phyloP scores from a whole-genome alignment of 30 jellyfish, hydroid and myxozoan species.

The Chrysaora quinquecirrha region DNA sequence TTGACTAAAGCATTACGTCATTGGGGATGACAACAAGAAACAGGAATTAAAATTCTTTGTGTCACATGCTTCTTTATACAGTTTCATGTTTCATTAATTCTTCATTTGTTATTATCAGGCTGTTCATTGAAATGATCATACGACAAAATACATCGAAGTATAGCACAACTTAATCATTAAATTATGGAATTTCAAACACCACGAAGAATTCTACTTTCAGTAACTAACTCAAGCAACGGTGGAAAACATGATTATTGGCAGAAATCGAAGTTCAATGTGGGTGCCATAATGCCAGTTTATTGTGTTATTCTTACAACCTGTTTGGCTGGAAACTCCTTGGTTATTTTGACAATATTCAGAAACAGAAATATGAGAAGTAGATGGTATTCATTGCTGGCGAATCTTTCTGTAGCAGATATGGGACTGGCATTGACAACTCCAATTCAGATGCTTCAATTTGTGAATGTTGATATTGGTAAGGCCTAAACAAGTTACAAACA shows the following conservation, averaged over 20 bases:
- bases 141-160: too few relatives aligned
- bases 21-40: too few relatives aligned
- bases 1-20: too few relatives aligned
- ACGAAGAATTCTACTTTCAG: too few relatives aligned
- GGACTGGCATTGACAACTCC: conserved; percentile 68
- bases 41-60: too few relatives aligned
- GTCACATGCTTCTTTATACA: too few relatives aligned
- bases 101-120: too few relatives aligned
- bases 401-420: conserved; percentile 61
- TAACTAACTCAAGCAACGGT: neutral
- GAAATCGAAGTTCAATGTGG: conserved; percentile 28
- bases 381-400: conserved; percentile 46
- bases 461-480: conserved; percentile 51
- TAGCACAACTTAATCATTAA: too few relatives aligned
- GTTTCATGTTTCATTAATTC: too few relatives aligned
- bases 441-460: conserved; percentile 34
- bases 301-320: conserved; percentile 21
- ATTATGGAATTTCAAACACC: too few relatives aligned
- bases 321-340: conserved; percentile 43
- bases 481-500: too few relatives aligned
- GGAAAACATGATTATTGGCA: conserved; percentile 29
- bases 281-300: conserved; percentile 45
- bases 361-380: conserved; percentile 51
- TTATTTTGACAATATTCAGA: conserved; percentile 21
- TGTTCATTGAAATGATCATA: too few relatives aligned